These are phyloP conservation scores for Stenodema calcarata DNA, from an alignment of 2,888 invertebrate species.

Conservation along the genomic window DNA sequence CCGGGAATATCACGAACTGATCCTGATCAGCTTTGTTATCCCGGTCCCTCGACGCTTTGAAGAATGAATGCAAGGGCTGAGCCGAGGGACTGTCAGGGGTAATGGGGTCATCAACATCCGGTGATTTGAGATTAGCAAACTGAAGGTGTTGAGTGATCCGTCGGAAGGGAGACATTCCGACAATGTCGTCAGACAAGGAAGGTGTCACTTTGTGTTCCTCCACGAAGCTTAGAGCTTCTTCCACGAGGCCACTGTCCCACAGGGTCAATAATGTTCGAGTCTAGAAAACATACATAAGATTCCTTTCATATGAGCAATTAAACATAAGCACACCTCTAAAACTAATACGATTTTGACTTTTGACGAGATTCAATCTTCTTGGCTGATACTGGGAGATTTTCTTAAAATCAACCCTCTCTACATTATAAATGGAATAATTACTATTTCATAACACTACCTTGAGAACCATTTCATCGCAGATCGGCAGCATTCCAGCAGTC, in stretches of 20 bases:
- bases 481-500: slow-evolving; percentile 75
- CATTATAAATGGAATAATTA: no score
- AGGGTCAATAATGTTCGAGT: slow-evolving; percentile 79
- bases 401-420: no score
- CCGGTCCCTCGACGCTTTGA: slow-evolving; percentile 41
- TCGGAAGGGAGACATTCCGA: slow-evolving; percentile 74
- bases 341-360: no score
- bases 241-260: slow-evolving; percentile 86
- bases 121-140: slow-evolving; percentile 71
- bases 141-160: slow-evolving; percentile 79
- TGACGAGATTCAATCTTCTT: no score
- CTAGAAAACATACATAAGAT: slow-evolving; percentile 58
- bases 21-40: slow-evolving; percentile 60
- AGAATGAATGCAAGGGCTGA: slow-evolving; percentile 57
- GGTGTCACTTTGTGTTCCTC: slow-evolving; percentile 73
- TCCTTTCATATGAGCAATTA: no score
- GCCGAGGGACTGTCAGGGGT: slow-evolving; percentile 69
- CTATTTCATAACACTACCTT: slow-evolving; percentile 67
- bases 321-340: no score
- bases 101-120: slow-evolving; percentile 76
- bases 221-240: slow-evolving; percentile 82
- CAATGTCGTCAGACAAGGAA: slow-evolving; percentile 49
- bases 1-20: slow-evolving; percentile 68
- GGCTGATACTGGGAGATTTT: no score
- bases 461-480: slow-evolving; percentile 78